Conservation (phyloP, 2,888 invertebrate species). For the Rhorus exstirpatorius region DNA sequence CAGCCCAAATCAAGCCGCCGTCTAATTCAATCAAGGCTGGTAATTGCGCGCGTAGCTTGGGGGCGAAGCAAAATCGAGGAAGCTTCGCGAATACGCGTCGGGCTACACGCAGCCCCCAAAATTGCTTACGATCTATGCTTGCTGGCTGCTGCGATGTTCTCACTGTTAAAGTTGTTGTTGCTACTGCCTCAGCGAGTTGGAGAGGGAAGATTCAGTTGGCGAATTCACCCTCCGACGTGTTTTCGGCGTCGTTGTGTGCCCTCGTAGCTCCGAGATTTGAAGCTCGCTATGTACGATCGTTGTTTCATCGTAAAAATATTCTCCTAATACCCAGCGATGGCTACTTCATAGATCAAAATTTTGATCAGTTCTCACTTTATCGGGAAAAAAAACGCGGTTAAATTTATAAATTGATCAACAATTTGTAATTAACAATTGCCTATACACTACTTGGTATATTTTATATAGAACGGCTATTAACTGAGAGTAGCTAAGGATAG, state of each 20-base stretch:
- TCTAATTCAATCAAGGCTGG: slow-evolving; percentile 84
- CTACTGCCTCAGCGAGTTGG: slow-evolving; percentile 35
- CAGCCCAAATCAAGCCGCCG: slow-evolving; percentile 82
- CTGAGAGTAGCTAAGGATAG: no score
- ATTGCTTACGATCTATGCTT: slow-evolving; percentile 43
- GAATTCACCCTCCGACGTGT: slow-evolving; percentile 48
- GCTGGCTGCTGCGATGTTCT: slow-evolving; percentile 48
- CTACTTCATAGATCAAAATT: neutral
- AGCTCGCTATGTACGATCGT: slow-evolving; percentile 17
- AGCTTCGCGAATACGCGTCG: slow-evolving; percentile 48
- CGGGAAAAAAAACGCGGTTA: neutral
- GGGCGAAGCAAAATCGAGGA: slow-evolving; percentile 73
- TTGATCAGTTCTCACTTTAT: neutral
- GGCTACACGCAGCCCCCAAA: slow-evolving; percentile 59
- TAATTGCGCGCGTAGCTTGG: slow-evolving; percentile 84
- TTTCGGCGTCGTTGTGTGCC: slow-evolving; percentile 26
- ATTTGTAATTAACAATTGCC: no score
- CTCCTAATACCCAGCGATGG: neutral
- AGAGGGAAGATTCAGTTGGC: slow-evolving; percentile 48
- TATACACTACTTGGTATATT: no score
- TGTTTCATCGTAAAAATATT: slow-evolving; percentile 19
- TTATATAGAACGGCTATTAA: no score
- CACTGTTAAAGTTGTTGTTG: slow-evolving; percentile 45
- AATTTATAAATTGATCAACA: no score
- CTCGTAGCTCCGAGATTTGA: slow-evolving; percentile 4